Percentiles rank a stretch among this genome's conserved stretches.
phyloP scores from a whole-genome alignment of 1,140 invertebrate species.

The Euglossa dilemma region DNA sequence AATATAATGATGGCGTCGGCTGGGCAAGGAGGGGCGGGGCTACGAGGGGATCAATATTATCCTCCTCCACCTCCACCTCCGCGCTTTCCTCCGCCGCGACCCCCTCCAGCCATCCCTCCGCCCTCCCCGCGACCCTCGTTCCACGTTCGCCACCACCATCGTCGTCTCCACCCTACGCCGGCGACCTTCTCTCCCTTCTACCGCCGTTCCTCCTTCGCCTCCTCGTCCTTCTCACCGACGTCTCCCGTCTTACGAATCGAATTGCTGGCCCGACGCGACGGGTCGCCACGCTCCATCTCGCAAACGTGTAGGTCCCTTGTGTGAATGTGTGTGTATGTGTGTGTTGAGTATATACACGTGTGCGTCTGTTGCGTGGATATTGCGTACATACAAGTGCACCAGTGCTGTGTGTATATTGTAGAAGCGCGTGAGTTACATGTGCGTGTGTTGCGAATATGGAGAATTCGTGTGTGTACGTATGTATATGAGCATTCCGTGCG shows the following conservation, averaged over 20 bases:
- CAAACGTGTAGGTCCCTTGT: background rate
- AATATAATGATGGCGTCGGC: conserved; percentile 83
- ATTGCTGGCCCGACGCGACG: conserved; percentile 32
- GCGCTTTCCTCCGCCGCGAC: conserved; percentile 69
- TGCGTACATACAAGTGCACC: no score
- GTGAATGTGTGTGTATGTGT: no score
- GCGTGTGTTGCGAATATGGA: no score
- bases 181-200: conserved; percentile 56
- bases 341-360: background rate
- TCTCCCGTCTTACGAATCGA: conserved; percentile 37
- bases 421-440: no score
- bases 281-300: conserved; percentile 25
- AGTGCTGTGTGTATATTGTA: no score
- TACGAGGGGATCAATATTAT: conserved; percentile 83
- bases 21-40: conserved; percentile 81
- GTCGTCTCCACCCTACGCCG: conserved; percentile 51
- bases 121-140: conserved; percentile 31
- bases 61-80: conserved; percentile 79
- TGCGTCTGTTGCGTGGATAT: no score
- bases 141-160: conserved; percentile 62
- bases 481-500: no score
- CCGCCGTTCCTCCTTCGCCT: conserved; percentile 39
- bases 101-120: conserved; percentile 53
- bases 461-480: no score
- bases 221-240: conserved; percentile 28